Conservation (phyloP, 2,797 vertebrate species). For the Ficedula albicollis region DNA sequence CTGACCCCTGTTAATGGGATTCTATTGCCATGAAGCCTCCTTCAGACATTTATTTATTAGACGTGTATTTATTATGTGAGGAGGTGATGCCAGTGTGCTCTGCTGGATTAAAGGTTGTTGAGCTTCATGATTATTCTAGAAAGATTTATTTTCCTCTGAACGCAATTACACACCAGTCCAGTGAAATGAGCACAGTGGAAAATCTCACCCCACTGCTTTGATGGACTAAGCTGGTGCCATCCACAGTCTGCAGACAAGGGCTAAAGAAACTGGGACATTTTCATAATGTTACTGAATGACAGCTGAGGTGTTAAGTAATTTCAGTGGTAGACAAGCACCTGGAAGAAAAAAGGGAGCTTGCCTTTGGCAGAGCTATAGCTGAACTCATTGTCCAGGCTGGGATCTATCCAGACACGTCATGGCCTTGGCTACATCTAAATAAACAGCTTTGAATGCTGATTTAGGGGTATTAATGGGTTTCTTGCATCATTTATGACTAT, state of each 20-base stretch:
- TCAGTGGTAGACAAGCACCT: slow-evolving; percentile 31
- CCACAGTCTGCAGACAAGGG: not conserved
- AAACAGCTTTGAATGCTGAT: slow-evolving; percentile 40
- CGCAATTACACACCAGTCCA: not conserved
- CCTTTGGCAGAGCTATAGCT: slow-evolving; percentile 31
- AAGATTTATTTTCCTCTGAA: slow-evolving; percentile 64
- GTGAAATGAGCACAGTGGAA: slow-evolving; percentile 58
- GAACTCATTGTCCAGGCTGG: slow-evolving; percentile 40
- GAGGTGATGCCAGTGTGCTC: slow-evolving; percentile 51
- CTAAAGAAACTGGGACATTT: slow-evolving; percentile 7
- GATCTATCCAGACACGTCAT: slow-evolving; percentile 31
- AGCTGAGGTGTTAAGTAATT: slow-evolving; percentile 55
- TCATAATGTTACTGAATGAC: slow-evolving; percentile 32
- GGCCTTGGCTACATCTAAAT: slow-evolving; percentile 61
- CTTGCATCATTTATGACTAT: slow-evolving; percentile 64
- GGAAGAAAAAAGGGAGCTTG: not conserved
- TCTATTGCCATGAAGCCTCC: slow-evolving; percentile 43
- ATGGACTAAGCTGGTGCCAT: slow-evolving; percentile 37
- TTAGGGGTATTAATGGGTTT: slow-evolving; percentile 58
- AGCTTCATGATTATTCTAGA: slow-evolving; percentile 46
- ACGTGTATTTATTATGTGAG: slow-evolving; percentile 39
- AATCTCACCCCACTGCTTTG: slow-evolving; percentile 41
- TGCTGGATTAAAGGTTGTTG: slow-evolving; percentile 52
- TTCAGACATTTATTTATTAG: slow-evolving; percentile 64
- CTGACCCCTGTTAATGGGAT: slow-evolving; percentile 39